A percentile compares a stretch with the other conserved stretches of the same genome.
phyloP scores from a whole-genome alignment of 2,113 vertebrate species.

The Albula glossodonta region DNA sequence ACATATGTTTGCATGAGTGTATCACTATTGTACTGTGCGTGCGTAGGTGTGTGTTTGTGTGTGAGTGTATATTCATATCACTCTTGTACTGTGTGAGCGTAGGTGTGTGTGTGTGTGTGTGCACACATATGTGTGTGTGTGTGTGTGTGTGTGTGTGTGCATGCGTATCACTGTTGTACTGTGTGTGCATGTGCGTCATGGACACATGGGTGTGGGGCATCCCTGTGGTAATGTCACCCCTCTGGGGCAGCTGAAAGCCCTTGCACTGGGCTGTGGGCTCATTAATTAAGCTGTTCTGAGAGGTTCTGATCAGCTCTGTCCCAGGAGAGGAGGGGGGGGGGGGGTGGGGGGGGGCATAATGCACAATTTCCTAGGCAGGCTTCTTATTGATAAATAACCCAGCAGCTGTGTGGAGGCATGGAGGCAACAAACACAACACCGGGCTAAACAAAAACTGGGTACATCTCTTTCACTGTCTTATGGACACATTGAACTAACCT shows the following conservation, averaged over 20 bases:
- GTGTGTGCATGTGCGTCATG: background rate
- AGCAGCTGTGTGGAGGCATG: background rate
- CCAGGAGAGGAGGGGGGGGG: background rate
- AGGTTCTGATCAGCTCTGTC: conserved; percentile 16
- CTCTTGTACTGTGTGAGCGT: background rate
- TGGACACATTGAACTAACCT: background rate
- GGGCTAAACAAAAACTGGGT: background rate
- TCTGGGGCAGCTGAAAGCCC: background rate
- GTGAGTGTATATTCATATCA: background rate
- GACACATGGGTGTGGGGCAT: background rate
- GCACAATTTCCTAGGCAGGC: background rate
- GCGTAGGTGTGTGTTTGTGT: background rate
- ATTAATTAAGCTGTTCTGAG: conserved; percentile 19
- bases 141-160: background rate
- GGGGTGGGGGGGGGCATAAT: background rate
- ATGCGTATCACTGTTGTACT: background rate
- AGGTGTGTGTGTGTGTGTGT: background rate
- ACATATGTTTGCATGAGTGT: background rate
- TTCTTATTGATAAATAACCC: conserved; percentile 15
- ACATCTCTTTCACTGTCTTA: background rate
- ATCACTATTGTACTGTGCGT: too few relatives aligned
- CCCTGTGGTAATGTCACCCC: conserved; percentile 2
- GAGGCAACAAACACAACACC: background rate
- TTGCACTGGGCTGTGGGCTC: background rate
- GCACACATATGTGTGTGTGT: background rate